Evolutionary conservation across 2,113 vertebrate genomes (phyloP).

Genomic region (Tragelaphus imberbis): DNA sequence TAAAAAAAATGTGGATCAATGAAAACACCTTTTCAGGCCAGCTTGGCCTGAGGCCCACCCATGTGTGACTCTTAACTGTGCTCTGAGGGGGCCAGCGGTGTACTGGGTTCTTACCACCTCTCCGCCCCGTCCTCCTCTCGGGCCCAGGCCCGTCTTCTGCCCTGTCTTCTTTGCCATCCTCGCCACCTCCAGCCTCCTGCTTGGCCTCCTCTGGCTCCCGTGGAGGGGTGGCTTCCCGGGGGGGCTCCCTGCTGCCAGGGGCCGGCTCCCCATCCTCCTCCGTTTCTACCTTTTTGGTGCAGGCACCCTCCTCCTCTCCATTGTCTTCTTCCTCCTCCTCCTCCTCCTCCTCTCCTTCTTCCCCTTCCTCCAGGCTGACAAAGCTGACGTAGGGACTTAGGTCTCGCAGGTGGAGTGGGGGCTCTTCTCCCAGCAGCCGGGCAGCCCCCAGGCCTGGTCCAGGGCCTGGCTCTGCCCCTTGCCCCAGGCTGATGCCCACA

Average conservation of each 20-base stretch:
- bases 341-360: constrained; percentile 51
- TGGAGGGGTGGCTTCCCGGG: constrained; percentile 31
- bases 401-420: constrained; percentile 64
- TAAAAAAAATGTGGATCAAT: not conserved
- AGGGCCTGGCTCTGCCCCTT: constrained; percentile 50
- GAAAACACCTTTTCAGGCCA: not conserved
- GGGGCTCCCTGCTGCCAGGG: not conserved
- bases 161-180: constrained; percentile 4
- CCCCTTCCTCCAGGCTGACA: constrained; percentile 64
- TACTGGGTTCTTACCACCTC: constrained; percentile 46
- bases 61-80: not conserved
- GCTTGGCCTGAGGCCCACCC: not conserved
- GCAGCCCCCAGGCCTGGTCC: constrained; percentile 50
- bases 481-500: constrained; percentile 67
- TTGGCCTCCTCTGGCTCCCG: constrained; percentile 16
- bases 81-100: not conserved
- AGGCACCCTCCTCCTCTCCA: not conserved
- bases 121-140: constrained; percentile 38
- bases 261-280: constrained; percentile 7
- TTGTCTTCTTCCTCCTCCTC: constrained; percentile 25
- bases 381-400: constrained; percentile 73
- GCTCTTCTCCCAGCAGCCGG: constrained; percentile 72
- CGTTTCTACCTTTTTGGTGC: not conserved
- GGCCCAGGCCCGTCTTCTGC: not conserved
- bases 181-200: constrained; percentile 1